These are phyloP conservation scores for Chloromyia formosa DNA, from an alignment of 2,888 invertebrate genomes.

Conservation along the genomic window DNA sequence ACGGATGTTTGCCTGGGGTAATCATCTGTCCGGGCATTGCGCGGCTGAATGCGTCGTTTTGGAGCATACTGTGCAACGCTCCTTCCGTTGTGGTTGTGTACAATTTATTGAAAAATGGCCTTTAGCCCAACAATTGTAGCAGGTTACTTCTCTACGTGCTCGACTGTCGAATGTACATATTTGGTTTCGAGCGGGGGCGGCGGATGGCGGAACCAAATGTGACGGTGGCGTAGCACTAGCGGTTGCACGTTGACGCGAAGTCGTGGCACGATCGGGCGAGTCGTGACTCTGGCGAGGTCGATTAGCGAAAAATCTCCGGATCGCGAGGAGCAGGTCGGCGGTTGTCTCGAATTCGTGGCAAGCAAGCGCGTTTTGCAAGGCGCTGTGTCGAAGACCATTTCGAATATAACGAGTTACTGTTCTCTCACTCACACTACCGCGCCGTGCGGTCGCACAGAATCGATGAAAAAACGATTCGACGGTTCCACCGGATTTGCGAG, in stretches of 20 bases:
- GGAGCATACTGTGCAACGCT: conserved; percentile 8
- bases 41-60: conserved; percentile 5
- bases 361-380: background rate
- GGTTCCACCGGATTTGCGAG: background rate
- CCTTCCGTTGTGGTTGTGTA: conserved; percentile 17
- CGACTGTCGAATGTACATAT: background rate
- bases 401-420: background rate
- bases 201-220: too few relatives aligned
- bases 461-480: conserved; percentile 7
- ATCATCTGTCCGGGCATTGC: too few relatives aligned
- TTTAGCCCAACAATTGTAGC: conserved; percentile 3
- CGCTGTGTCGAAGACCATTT: background rate
- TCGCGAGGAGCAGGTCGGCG: background rate
- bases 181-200: too few relatives aligned
- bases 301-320: background rate
- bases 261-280: too few relatives aligned
- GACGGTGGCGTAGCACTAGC: too few relatives aligned
- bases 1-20: too few relatives aligned
- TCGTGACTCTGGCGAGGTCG: background rate
- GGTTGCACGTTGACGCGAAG: too few relatives aligned
- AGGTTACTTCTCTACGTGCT: background rate
- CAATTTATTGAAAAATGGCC: conserved; percentile 19
- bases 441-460: background rate
- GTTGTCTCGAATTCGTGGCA: background rate
- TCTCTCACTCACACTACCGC: background rate